These are phyloP conservation scores for Novumbra hubbsi DNA, from an alignment of 2,797 vertebrate genomes.

Conservation along the genomic window DNA sequence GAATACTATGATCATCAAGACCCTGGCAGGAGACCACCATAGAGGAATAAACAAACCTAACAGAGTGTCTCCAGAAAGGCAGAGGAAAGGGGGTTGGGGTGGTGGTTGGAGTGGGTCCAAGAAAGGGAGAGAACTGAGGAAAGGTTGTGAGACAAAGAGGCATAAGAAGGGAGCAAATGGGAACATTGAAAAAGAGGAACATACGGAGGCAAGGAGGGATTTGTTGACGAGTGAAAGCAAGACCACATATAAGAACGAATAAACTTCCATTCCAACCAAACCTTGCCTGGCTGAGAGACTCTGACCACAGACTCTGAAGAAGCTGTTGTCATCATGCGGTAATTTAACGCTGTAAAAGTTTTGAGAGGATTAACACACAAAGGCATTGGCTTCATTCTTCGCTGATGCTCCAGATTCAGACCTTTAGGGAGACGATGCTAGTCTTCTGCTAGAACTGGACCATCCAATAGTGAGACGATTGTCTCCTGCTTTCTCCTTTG, in stretches of 20 bases:
- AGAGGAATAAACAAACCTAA: background rate
- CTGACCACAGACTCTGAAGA: too few relatives aligned
- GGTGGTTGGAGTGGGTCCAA: background rate
- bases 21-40: slow-evolving; percentile 9
- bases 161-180: background rate
- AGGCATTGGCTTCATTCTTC: background rate
- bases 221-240: background rate
- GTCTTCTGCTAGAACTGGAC: too few relatives aligned
- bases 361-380: background rate
- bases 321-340: background rate
- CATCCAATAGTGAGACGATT: too few relatives aligned
- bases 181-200: background rate
- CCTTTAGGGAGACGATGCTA: too few relatives aligned
- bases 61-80: background rate
- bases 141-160: background rate
- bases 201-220: background rate
- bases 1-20: background rate
- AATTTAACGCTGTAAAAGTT: background rate
- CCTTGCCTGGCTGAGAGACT: background rate
- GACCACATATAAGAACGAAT: background rate
- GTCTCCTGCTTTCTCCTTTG: too few relatives aligned
- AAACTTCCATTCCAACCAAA: background rate
- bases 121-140: background rate
- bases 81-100: background rate
- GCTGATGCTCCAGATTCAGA: background rate